Percentiles rank a stretch among this genome's conserved stretches.
Evolutionary conservation across 2,888 invertebrate species (phyloP).

Genomic region (Drosophila anomelani): DNA sequence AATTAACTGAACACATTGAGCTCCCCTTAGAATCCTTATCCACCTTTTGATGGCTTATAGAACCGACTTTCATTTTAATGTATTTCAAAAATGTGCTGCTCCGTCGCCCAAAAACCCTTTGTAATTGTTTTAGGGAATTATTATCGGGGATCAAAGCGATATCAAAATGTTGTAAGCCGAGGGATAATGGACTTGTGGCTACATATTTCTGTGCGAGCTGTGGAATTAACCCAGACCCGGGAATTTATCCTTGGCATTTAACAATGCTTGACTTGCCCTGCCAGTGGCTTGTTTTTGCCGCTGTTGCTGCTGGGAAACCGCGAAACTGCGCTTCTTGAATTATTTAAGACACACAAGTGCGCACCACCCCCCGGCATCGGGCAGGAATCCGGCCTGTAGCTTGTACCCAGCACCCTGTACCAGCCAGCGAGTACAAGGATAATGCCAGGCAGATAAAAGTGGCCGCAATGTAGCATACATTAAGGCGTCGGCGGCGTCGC

Average conservation of each 20-base stretch:
- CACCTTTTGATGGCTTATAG: neutral
- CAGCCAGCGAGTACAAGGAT: conserved; percentile 54
- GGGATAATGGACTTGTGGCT: conserved; percentile 45
- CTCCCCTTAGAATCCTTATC: neutral
- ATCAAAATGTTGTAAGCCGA: conserved; percentile 38
- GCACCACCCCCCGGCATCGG: conserved; percentile 16
- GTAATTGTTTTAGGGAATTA: conserved; percentile 35
- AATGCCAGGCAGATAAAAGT: conserved; percentile 68
- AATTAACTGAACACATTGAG: conserved; percentile 11
- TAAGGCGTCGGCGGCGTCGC: conserved; percentile 57
- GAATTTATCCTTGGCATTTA: conserved; percentile 75
- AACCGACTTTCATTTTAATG: neutral
- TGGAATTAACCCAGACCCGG: conserved; percentile 40
- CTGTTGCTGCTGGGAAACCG: conserved; percentile 34
- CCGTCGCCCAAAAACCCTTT: conserved; percentile 1
- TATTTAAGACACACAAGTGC: conserved; percentile 75
- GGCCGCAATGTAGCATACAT: conserved; percentile 69
- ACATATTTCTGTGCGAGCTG: conserved; percentile 11
- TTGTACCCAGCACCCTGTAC: neutral
- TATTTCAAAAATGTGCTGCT: conserved; percentile 3
- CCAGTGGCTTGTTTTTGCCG: conserved; percentile 16
- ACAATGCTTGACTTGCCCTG: conserved; percentile 52
- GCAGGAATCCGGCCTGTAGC: neutral
- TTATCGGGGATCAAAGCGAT: conserved; percentile 39
- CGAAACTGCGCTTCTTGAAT: conserved; percentile 72